phyloP scores from a whole-genome alignment of 2,888 invertebrate species.

The Polylopha cassiicola region DNA sequence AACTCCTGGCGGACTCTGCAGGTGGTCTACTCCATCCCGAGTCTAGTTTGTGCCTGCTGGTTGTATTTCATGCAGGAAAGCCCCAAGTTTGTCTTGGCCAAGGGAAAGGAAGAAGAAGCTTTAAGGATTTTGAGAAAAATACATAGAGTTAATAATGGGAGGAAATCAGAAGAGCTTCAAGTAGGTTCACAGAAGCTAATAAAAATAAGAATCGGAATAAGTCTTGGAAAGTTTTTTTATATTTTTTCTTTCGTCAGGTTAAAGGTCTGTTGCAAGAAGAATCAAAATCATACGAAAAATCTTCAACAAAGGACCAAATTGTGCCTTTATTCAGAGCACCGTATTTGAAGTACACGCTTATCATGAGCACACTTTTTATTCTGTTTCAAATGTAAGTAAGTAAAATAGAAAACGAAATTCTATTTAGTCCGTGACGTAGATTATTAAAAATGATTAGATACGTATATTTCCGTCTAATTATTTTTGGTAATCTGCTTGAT shows the following conservation, averaged over 20 bases:
- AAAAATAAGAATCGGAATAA: no score
- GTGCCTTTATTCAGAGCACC: constrained; percentile 70
- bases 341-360: constrained; percentile 66
- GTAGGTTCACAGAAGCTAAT: constrained; percentile 31
- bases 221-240: not conserved
- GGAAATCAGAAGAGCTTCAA: constrained; percentile 33
- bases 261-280: constrained; percentile 44
- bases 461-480: constrained; percentile 34
- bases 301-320: constrained; percentile 53
- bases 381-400: constrained; percentile 78
- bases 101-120: constrained; percentile 75
- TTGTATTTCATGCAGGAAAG: constrained; percentile 83
- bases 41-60: constrained; percentile 75
- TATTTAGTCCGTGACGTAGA: no score
- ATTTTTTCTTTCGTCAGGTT: constrained; percentile 37
- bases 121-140: constrained; percentile 55
- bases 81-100: constrained; percentile 83
- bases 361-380: constrained; percentile 57
- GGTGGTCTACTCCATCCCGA: constrained; percentile 79
- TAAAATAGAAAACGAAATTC: not conserved
- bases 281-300: constrained; percentile 31
- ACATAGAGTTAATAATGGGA: constrained; percentile 43
- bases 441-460: constrained; percentile 29
- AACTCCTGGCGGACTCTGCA: constrained; percentile 86
- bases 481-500: no score